Evolutionary conservation across 2,113 vertebrate genomes (phyloP), one percentile per base, ranked within the genome.

Genomic region (Noturus placidus): DNA sequence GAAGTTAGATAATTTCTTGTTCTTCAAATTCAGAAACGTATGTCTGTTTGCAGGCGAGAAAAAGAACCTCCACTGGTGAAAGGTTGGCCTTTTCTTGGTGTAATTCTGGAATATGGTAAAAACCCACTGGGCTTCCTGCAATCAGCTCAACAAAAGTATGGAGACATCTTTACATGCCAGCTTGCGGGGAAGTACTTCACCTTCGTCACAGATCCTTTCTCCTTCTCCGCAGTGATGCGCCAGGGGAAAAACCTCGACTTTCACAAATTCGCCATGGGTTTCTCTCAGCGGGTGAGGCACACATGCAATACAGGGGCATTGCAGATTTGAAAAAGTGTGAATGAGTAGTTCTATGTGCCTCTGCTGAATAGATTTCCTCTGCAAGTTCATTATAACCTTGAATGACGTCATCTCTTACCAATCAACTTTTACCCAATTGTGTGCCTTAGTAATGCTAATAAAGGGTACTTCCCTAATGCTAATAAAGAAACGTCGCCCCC

Each of bases 181-280:
- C 91, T 93, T 46, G 91, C 90, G 25, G 89, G 93, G 30, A 93
- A 92, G 52, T 92, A 90, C 88, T 87, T 92, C 42, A 92, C 92
- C 19, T 93, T 93, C 42, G 78, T 93, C 54, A 89, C 89, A 6
- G 93, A 93, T 78, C 93, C 93, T 2, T 93, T 93, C 76, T 93
- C 92, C 17, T 90, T 91, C 81, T 77, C 88, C 4, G 56, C n/a
- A 22, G 91, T 93, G 19, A 84, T 89, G 63, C 92, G 92, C 30
- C 91, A 92, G 56, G 90, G 92, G 42, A 90, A 89, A 81, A 86
- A 89, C 86, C 91, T 93, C 5, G 88, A 93, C 87, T 93, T 93
- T 69, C 87, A 92, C 20, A 89, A 91, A 78, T 90, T 93, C 82
- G 90, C 92, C 70, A 61, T 91, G 74, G 80, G 76, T 56, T 89